A percentile compares a stretch with the other conserved stretches of the same genome.
Evolutionary conservation across 2,888 invertebrate genomes (phyloP).

Genomic region (Chymomyza procnemis): DNA sequence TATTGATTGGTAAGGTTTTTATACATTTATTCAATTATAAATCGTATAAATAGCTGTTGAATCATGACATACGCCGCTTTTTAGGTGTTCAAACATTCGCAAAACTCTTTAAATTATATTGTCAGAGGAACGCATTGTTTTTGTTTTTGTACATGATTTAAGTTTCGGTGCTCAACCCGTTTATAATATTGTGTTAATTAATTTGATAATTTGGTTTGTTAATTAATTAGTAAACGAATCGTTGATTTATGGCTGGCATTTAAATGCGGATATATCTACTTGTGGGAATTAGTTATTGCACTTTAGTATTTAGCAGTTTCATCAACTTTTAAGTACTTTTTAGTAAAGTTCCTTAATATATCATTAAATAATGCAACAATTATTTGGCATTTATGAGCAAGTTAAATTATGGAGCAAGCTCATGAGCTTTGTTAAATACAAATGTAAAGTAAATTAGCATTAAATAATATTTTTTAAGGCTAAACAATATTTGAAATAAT

Average conservation of each 20-base stretch:
- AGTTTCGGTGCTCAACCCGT: constrained; percentile 48
- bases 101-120: constrained; percentile 13
- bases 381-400: too few relatives aligned
- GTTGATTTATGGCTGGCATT: constrained; percentile 25
- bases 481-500: too few relatives aligned
- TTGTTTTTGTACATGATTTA: constrained; percentile 9
- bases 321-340: background rate
- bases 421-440: too few relatives aligned
- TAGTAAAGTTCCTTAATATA: too few relatives aligned
- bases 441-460: too few relatives aligned
- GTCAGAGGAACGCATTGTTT: background rate
- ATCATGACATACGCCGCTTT: constrained; percentile 27
- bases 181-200: constrained; percentile 57
- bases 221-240: constrained; percentile 46
- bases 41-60: constrained; percentile 48
- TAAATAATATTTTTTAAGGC: too few relatives aligned
- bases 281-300: background rate
- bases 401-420: too few relatives aligned
- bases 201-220: constrained; percentile 49
- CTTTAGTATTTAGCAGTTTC: background rate
- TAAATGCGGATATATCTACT: background rate
- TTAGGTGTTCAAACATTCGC: constrained; percentile 47
- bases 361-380: too few relatives aligned
- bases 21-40: constrained; percentile 26
- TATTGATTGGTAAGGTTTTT: constrained; percentile 11